These are phyloP conservation scores for Diogma glabrata DNA, from an alignment of 2,888 invertebrate species.

Conservation along the genomic window DNA sequence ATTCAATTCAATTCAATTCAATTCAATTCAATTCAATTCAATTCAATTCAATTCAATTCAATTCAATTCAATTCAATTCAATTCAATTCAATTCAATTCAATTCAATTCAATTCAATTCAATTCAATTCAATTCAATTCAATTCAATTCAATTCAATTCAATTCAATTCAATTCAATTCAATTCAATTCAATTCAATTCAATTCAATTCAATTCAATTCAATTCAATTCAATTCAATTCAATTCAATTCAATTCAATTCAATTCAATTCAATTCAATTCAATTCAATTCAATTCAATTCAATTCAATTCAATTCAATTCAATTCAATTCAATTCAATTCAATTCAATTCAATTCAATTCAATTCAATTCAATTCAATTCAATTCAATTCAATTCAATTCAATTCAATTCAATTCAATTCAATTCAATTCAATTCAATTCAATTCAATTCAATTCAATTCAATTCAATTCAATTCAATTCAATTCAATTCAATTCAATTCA, in stretches of 20 bases:
- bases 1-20: not conserved
- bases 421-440: not conserved
- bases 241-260: not conserved
- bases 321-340: not conserved
- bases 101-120: not conserved
- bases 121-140: not conserved
- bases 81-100: not conserved
- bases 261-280: not conserved
- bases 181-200: not conserved
- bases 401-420: not conserved
- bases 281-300: not conserved
- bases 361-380: not conserved
- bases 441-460: not conserved
- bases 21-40: not conserved
- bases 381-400: not conserved
- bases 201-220: not conserved
- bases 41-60: not conserved
- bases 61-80: not conserved
- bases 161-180: not conserved
- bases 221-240: not conserved
- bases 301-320: not conserved
- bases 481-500: slow-evolving; percentile 11
- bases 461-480: not conserved
- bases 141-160: not conserved
- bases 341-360: not conserved